Percentiles rank a stretch among this genome's conserved stretches.
Evolutionary conservation across 2,113 vertebrate genomes (phyloP).

Genomic region (Thermophis baileyi): DNA sequence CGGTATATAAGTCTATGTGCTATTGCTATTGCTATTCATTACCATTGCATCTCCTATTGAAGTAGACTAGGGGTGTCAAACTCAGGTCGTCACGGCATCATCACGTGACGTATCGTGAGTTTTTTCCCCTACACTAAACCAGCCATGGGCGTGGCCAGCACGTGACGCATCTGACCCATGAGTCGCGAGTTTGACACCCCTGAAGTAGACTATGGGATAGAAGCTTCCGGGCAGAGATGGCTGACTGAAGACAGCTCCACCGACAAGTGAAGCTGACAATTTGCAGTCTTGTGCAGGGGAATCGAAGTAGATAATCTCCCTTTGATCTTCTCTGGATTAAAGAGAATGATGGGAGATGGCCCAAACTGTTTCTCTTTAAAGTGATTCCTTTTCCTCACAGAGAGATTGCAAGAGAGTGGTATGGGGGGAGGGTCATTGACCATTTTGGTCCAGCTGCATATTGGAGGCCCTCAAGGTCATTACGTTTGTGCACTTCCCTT

Average conservation of each 20-base stretch:
- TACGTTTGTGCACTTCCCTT: background rate
- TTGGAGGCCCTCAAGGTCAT: background rate
- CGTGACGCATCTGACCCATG: too few relatives aligned
- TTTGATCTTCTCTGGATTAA: background rate
- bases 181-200: too few relatives aligned
- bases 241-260: background rate
- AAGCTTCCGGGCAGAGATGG: background rate
- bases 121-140: too few relatives aligned
- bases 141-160: too few relatives aligned
- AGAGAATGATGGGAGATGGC: background rate
- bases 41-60: background rate
- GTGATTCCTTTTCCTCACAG: background rate
- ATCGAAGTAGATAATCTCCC: background rate
- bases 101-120: too few relatives aligned
- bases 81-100: too few relatives aligned
- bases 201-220: background rate
- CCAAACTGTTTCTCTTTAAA: background rate
- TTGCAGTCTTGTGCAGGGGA: background rate
- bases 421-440: background rate
- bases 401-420: background rate
- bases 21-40: background rate
- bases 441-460: background rate
- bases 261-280: background rate
- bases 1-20: too few relatives aligned
- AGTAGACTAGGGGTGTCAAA: background rate